Evolutionary conservation across 2,113 vertebrate genomes (phyloP).

Genomic region (Pygoscelis antarcticus): DNA sequence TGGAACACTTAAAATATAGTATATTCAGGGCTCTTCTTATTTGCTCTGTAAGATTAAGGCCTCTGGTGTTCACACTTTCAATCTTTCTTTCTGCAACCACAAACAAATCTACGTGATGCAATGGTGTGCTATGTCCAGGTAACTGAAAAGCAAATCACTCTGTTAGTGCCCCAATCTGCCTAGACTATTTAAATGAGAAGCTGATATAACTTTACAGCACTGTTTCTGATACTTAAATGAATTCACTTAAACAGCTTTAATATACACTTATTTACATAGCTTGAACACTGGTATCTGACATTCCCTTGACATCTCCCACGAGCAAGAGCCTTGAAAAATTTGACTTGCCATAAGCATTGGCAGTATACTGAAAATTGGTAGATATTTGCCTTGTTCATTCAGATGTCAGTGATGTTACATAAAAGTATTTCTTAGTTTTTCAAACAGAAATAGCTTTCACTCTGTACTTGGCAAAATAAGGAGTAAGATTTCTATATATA

Average conservation of each 20-base stretch:
- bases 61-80: not conserved
- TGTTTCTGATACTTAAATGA: not conserved
- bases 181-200: not conserved
- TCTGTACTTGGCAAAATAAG: not conserved
- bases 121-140: too few relatives aligned
- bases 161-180: not conserved
- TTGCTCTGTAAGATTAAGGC: not conserved
- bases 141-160: not conserved
- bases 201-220: not conserved
- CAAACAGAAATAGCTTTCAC: not conserved
- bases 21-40: not conserved
- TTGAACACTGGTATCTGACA: not conserved
- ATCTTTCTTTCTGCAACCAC: not conserved
- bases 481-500: not conserved
- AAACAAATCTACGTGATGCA: not conserved
- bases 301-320: not conserved
- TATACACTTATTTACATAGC: not conserved
- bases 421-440: not conserved
- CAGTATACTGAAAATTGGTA: not conserved
- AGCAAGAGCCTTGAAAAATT: not conserved
- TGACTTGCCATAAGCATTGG: not conserved
- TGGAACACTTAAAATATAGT: not conserved
- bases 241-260: not conserved
- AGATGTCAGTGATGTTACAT: not conserved
- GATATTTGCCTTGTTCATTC: not conserved